Base-by-base conservation (phyloP, 1,140 invertebrate genomes). In the Cherax destructor region DNA sequence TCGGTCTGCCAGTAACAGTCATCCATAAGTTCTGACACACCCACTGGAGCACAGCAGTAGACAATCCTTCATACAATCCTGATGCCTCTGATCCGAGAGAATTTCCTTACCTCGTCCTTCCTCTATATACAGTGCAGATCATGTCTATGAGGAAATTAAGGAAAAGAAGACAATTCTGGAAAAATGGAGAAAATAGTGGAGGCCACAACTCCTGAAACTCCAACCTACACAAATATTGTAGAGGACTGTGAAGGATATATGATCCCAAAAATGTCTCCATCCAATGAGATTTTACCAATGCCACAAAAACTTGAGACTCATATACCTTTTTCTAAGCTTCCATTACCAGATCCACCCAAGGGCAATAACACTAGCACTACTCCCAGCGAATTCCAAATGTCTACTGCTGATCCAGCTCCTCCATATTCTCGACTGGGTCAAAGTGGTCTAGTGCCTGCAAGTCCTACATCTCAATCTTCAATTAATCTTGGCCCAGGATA, bases 71-170 rank as follows among this genome's bases (percentile, higher is more conserved):
- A 7, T 91, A 91, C 52, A 69, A 79, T 50, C 52, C 83, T 50
- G 76, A 49, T 50, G 72, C 47, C 52, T 21, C 0, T n/a, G n/a
- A 7, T 72, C 41, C 47, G 7, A 76, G 47, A 74, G n/a, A n/a
- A 6, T 30, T 74, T 21, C 18, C 18, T 50, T 72, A 9, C n/a
- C 56, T 30, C 89, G 83, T 50, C 89, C 76, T 10, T 59, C 74
- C 59, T 85, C 83, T 16, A 4, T 79, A 10, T 91, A 85, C 83
- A 85, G 77, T 52, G 52, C 81, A 16, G 83, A 91, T 52, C 89
- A 91, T 56, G 65, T 91, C 9, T 91, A 91, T 69, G 89, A 91
- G 50, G 90, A 91, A 50, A 91, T 91, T 24, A 87, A 91, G 69
- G 90, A 91, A 49, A 87, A 91, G 85, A 59, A 24, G 90, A 91